Evolutionary conservation across 2,888 invertebrate genomes (phyloP).

Genomic region (Nycteola revayana): DNA sequence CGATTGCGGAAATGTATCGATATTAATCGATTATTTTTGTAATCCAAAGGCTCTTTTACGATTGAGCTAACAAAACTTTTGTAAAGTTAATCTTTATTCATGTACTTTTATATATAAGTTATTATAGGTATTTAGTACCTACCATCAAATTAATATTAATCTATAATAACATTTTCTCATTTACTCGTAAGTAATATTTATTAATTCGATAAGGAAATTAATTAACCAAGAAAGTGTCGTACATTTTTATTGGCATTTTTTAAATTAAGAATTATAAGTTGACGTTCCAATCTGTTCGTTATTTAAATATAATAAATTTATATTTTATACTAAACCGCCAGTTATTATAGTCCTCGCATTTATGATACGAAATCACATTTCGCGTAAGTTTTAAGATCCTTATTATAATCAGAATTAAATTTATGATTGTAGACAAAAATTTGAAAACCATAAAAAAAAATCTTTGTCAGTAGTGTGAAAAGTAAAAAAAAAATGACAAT

Average conservation of each 20-base stretch:
- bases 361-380: constrained; percentile 41
- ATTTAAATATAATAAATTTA: constrained; percentile 42
- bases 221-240: constrained; percentile 55
- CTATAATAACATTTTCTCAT: constrained; percentile 40
- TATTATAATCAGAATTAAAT: no score
- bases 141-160: constrained; percentile 6
- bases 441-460: no score
- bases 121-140: no score
- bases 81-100: no score
- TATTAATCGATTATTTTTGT: no score
- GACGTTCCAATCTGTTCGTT: constrained; percentile 56
- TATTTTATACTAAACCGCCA: constrained; percentile 58
- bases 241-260: constrained; percentile 74
- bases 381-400: constrained; percentile 31
- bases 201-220: constrained; percentile 38
- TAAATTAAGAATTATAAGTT: constrained; percentile 46
- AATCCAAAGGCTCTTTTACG: no score
- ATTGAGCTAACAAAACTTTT: no score
- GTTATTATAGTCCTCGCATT: constrained; percentile 73
- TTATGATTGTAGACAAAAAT: no score
- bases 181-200: constrained; percentile 48
- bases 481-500: no score
- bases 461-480: no score
- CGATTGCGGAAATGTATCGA: no score
- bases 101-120: no score